Evolutionary conservation across 2,888 invertebrate genomes (phyloP).

Genomic region (Acrobasis repandana): DNA sequence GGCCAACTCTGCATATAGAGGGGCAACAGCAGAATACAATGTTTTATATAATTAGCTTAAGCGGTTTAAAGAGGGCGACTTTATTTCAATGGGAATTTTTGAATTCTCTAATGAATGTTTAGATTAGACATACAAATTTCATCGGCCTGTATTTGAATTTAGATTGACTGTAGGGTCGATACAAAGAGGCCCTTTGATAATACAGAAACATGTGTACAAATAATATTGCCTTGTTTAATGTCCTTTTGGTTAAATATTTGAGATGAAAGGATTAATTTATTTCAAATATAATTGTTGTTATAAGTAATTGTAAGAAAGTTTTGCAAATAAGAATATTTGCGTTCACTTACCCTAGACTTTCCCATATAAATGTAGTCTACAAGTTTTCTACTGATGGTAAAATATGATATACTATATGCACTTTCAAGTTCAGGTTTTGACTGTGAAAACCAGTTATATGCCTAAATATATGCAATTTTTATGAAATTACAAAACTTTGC

Average conservation of each 20-base stretch:
- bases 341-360: no score
- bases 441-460: no score
- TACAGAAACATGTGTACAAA: constrained; percentile 73
- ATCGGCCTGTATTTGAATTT: constrained; percentile 69
- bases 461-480: no score
- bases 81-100: constrained; percentile 59
- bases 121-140: constrained; percentile 72
- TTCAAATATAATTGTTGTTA: no score
- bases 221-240: constrained; percentile 48
- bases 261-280: background rate
- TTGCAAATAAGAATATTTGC: no score
- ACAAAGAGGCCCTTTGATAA: constrained; percentile 48
- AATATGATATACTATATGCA: no score
- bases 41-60: constrained; percentile 80
- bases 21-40: constrained; percentile 60
- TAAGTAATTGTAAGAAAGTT: no score
- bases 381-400: no score
- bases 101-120: constrained; percentile 76
- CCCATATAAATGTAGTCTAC: no score
- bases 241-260: constrained; percentile 41
- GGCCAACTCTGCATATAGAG: constrained; percentile 49
- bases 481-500: no score
- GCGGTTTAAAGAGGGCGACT: constrained; percentile 67
- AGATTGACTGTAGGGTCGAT: constrained; percentile 57
- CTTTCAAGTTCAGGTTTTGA: no score